Evolutionary conservation across 2,797 vertebrate genomes (phyloP).

Genomic region (Sarcoramphus papa): DNA sequence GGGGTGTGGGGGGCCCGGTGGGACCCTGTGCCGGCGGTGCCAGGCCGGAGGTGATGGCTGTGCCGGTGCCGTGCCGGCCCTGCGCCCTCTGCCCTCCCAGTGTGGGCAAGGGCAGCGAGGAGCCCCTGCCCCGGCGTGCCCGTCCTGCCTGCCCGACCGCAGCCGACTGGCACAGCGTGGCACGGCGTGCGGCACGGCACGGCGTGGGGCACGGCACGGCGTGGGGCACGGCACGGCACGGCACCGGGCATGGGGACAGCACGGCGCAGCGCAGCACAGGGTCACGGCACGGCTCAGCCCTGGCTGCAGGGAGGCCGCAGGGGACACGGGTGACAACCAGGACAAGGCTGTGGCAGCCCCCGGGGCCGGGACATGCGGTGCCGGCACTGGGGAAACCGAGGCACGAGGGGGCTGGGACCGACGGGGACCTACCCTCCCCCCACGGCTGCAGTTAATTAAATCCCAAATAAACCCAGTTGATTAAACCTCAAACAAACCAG

Average conservation of each 20-base stretch:
- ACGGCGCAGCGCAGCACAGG: too few species aligned
- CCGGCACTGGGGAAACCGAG: not conserved
- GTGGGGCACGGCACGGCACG: not conserved
- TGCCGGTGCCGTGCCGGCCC: rapidly evolving
- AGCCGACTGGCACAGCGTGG: not conserved
- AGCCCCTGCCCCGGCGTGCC: not conserved
- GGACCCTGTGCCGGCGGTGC: not conserved
- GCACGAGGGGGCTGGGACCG: not conserved
- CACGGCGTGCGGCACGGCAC: not conserved
- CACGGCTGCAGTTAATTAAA: not conserved
- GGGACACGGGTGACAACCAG: not conserved
- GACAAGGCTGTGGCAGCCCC: not conserved
- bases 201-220: not conserved
- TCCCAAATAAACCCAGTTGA: not conserved
- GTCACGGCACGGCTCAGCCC: not conserved
- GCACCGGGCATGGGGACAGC: not conserved
- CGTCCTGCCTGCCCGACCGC: not conserved
- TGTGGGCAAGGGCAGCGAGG: not conserved
- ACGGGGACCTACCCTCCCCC: rapidly evolving
- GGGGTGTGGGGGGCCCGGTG: not conserved
- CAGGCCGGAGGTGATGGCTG: not conserved
- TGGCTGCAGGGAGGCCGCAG: not conserved
- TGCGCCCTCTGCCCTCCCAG: rapidly evolving
- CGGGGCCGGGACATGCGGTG: rapidly evolving
- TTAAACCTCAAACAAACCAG: not conserved